Percentiles rank a stretch among this genome's conserved stretches.
Evolutionary conservation across 2,113 vertebrate species (phyloP).

Genomic region (Pituophis catenifer): DNA sequence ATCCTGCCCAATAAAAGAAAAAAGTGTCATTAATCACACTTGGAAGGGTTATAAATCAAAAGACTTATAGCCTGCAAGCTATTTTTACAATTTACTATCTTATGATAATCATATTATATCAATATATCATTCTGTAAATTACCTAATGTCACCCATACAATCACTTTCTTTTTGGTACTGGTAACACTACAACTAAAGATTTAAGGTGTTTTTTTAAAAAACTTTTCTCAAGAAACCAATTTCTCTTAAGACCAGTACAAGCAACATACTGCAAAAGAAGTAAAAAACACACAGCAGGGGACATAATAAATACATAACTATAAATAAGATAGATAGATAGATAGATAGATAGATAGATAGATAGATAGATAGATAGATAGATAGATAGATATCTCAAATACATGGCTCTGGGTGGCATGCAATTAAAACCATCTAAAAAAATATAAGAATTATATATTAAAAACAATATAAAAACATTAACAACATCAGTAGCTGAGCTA

Average conservation of each 20-base stretch:
- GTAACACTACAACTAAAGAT: neutral
- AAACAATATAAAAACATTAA: neutral
- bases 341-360: too few relatives aligned
- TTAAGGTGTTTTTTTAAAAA: neutral
- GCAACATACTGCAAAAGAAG: too few relatives aligned
- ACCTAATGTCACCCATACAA: neutral
- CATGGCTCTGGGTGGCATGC: neutral
- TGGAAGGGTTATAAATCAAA: neutral
- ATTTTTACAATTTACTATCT: neutral
- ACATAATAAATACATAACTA: too few relatives aligned
- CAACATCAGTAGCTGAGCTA: neutral
- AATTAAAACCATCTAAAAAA: neutral
- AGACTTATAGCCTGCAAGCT: neutral
- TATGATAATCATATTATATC: neutral
- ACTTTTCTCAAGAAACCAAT: too few relatives aligned
- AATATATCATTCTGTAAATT: neutral
- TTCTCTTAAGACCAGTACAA: too few relatives aligned
- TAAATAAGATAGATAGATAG: too few relatives aligned
- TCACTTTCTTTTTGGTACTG: neutral
- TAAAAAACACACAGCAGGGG: too few relatives aligned
- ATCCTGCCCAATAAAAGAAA: slow-evolving; percentile 74
- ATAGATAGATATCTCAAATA: neutral
- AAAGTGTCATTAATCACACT: neutral
- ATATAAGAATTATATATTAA: neutral
- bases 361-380: too few relatives aligned